These are phyloP conservation scores for Coregonus sp. DNA, from an alignment of 2,797 vertebrate genomes.

Conservation along the genomic window DNA sequence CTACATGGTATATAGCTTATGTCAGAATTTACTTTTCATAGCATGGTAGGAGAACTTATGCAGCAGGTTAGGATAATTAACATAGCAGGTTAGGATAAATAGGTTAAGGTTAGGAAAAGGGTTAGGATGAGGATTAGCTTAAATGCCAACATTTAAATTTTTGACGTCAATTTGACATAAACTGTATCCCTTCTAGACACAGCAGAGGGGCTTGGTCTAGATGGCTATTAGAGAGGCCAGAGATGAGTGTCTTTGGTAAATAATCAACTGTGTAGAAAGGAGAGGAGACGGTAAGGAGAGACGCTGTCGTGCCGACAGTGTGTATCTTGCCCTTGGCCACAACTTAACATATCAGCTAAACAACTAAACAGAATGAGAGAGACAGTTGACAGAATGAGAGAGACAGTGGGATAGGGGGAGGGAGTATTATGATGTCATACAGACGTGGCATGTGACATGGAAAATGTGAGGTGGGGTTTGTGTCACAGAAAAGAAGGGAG, in stretches of 20 bases:
- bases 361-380: background rate
- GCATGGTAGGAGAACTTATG: no score
- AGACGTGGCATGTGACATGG: no score
- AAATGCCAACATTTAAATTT: no score
- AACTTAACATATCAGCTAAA: background rate
- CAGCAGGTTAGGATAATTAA: no score
- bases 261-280: background rate
- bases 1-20: background rate
- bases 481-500: no score
- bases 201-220: background rate
- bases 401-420: background rate
- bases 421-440: background rate
- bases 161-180: no score
- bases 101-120: no score
- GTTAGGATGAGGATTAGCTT: no score
- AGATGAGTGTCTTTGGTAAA: background rate
- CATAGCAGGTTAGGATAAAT: no score
- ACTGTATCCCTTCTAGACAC: background rate
- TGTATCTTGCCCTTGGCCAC: background rate
- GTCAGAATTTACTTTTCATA: no score
- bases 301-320: background rate
- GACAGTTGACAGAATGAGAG: no score
- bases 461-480: no score
- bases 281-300: background rate
- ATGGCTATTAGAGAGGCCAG: background rate